Evolutionary conservation across 2,888 invertebrate genomes (phyloP).

Genomic region (Macroteleia sp.): DNA sequence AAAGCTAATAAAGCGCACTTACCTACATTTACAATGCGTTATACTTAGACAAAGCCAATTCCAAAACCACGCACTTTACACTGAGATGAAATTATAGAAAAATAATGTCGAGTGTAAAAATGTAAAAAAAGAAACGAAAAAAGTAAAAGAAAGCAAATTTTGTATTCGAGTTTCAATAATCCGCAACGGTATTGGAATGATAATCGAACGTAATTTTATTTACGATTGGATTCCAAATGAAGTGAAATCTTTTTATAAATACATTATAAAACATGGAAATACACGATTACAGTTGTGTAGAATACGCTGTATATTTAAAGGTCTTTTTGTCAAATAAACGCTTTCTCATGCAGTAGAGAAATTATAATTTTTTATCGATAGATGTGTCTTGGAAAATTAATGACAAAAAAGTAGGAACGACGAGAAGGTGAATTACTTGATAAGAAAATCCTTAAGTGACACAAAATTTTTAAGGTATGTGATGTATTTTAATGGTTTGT

Average conservation of each 20-base stretch:
- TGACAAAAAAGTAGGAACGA: too few species aligned
- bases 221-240: slow-evolving; percentile 24
- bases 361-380: too few species aligned
- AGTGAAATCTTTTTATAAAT: slow-evolving; percentile 40
- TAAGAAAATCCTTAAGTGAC: slow-evolving; percentile 53
- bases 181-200: slow-evolving; percentile 16
- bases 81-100: slow-evolving; percentile 53
- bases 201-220: slow-evolving; percentile 28
- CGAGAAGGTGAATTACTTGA: slow-evolving; percentile 45
- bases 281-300: slow-evolving; percentile 61
- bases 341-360: neutral
- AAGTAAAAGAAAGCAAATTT: neutral
- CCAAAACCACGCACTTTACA: too few species aligned
- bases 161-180: slow-evolving; percentile 22
- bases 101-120: slow-evolving; percentile 28
- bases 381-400: too few species aligned
- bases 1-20: slow-evolving; percentile 32
- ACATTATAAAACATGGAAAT: slow-evolving; percentile 62
- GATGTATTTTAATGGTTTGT: slow-evolving; percentile 84
- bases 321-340: slow-evolving; percentile 37
- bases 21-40: slow-evolving; percentile 48
- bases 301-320: slow-evolving; percentile 62
- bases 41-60: slow-evolving; percentile 27
- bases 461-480: slow-evolving; percentile 81
- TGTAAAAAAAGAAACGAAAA: slow-evolving; percentile 40